These are phyloP conservation scores for Micromussa lordhowensis DNA, from an alignment of 92 coral and sea anemone species.

Conservation along the genomic window DNA sequence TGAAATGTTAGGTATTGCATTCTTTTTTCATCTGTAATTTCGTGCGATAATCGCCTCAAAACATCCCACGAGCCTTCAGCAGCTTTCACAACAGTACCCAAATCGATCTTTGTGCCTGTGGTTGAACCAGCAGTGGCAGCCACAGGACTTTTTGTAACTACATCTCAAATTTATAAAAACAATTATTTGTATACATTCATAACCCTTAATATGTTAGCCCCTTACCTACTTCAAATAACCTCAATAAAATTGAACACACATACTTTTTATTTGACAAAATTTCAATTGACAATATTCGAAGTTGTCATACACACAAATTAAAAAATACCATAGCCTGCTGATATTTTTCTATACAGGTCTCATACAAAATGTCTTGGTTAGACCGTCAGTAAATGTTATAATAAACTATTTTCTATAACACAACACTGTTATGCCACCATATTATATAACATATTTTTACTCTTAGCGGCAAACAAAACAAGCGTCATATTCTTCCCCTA, in stretches of 20 bases:
- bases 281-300: too few species aligned
- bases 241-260: conserved; percentile 61
- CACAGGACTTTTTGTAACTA: conserved; percentile 50
- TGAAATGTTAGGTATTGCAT: conserved; percentile 62
- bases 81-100: conserved; percentile 57
- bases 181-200: conserved; percentile 46
- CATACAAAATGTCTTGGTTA: conserved; percentile 64
- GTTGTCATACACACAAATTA: conserved; percentile 35
- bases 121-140: conserved; percentile 59
- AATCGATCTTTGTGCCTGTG: conserved; percentile 66
- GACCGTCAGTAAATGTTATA: conserved; percentile 41
- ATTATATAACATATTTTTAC: conserved; percentile 45
- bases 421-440: conserved; percentile 49
- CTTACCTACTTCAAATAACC: conserved; percentile 43
- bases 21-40: conserved; percentile 65
- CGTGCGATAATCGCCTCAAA: conserved; percentile 57
- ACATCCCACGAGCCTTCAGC: conserved; percentile 62
- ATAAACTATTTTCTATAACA: conserved; percentile 59
- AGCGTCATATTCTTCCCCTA: conserved; percentile 66
- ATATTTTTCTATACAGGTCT: conserved; percentile 57
- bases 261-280: too few species aligned
- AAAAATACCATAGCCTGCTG: conserved; percentile 47
- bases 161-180: conserved; percentile 55
- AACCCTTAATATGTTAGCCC: conserved; percentile 56
- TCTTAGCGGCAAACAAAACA: conserved; percentile 47